phyloP scores from a whole-genome alignment of 2,888 invertebrate species.

The Agrochola lychnidis region DNA sequence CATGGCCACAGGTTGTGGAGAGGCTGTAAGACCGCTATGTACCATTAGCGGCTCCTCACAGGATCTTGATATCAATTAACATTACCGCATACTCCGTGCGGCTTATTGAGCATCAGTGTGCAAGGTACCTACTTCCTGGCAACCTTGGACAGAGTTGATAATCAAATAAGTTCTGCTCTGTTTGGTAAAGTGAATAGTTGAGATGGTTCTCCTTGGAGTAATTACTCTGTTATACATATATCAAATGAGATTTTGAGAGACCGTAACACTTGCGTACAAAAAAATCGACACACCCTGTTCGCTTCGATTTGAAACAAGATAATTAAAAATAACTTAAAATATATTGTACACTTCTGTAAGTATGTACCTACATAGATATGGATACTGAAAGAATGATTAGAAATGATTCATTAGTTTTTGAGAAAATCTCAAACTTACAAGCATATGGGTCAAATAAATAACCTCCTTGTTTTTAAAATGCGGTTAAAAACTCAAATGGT shows the following conservation, averaged over 20 bases:
- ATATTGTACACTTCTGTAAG: background rate
- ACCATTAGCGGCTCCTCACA: slow-evolving; percentile 44
- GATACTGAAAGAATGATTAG: background rate
- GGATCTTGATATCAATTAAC: slow-evolving; percentile 56
- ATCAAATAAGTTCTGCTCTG: background rate
- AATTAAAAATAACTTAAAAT: background rate
- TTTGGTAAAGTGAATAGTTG: background rate
- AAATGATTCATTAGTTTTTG: background rate
- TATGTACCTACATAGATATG: background rate
- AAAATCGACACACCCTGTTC: background rate
- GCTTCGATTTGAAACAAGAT: background rate
- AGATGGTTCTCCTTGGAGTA: background rate
- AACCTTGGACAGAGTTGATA: background rate
- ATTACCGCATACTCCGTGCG: slow-evolving; percentile 52
- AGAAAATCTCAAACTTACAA: background rate
- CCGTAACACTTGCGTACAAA: background rate
- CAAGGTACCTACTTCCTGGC: background rate
- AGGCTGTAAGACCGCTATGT: slow-evolving; percentile 33
- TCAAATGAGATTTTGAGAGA: background rate
- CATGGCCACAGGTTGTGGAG: slow-evolving; percentile 36
- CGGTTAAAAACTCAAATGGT: background rate
- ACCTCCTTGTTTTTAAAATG: background rate
- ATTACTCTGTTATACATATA: background rate
- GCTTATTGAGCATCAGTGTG: slow-evolving; percentile 33
- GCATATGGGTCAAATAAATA: background rate